Conservation (phyloP, 1,140 invertebrate genomes). For the Matsumurasca onukii region DNA sequence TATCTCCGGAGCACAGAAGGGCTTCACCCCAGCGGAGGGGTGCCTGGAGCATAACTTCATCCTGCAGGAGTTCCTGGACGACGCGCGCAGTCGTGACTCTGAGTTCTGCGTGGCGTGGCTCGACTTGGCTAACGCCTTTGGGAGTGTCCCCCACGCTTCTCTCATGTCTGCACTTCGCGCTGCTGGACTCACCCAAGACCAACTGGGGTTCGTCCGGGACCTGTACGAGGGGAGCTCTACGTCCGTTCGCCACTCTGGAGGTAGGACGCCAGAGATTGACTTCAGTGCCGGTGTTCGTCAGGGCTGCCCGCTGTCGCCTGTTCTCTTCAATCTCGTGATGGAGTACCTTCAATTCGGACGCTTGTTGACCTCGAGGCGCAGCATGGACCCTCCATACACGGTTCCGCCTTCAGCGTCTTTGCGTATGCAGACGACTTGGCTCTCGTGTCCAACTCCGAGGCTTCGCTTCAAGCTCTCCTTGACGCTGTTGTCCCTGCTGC, state of each 20-base stretch:
- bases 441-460: neutral
- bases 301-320: neutral
- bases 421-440: slow-evolving; percentile 1
- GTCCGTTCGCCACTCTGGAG: neutral
- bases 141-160: neutral
- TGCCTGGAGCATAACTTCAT: slow-evolving; percentile 5
- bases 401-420: neutral
- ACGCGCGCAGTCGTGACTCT: neutral
- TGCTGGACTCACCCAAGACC: neutral
- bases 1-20: neutral
- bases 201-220: neutral
- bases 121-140: slow-evolving; percentile 1
- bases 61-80: neutral
- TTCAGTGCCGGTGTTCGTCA: neutral
- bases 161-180: neutral
- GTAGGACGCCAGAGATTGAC: neutral
- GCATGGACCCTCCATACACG: neutral
- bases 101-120: neutral
- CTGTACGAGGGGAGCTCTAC: neutral
- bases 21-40: neutral
- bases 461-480: neutral
- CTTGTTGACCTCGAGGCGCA: neutral
- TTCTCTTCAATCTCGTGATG: neutral
- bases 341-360: neutral
- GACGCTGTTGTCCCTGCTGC: neutral